Conservation (phyloP, 2,888 invertebrate species). For the Coenonympha arcania region DNA sequence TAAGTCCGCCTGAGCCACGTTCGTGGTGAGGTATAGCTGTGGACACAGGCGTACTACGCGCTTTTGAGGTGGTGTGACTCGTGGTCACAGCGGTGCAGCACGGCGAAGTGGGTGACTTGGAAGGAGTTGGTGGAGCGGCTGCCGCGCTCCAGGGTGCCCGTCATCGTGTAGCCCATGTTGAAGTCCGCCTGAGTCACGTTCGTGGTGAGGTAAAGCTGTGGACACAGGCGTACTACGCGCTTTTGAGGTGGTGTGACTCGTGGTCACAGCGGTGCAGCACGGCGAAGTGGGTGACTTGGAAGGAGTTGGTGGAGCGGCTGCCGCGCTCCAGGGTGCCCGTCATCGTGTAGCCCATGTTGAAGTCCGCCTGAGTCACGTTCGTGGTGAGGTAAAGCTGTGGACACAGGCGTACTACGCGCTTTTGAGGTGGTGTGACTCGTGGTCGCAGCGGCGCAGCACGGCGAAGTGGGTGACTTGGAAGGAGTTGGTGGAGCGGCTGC, state of each 20-base stretch:
- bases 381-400: slow-evolving; percentile 83
- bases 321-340: slow-evolving; percentile 89
- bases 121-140: slow-evolving; percentile 82
- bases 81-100: slow-evolving; percentile 85
- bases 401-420: slow-evolving; percentile 40
- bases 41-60: too few relatives aligned
- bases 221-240: slow-evolving; percentile 39
- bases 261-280: slow-evolving; percentile 87
- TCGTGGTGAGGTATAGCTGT: slow-evolving; percentile 85
- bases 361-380: slow-evolving; percentile 87
- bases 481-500: slow-evolving; percentile 81
- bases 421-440: slow-evolving; percentile 71
- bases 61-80: too few relatives aligned
- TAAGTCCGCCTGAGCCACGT: slow-evolving; percentile 88
- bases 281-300: slow-evolving; percentile 90
- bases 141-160: slow-evolving; percentile 87
- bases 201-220: slow-evolving; percentile 83
- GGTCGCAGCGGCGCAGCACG: slow-evolving; percentile 85
- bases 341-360: slow-evolving; percentile 92
- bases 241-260: slow-evolving; percentile 71
- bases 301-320: slow-evolving; percentile 81
- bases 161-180: slow-evolving; percentile 92
- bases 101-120: slow-evolving; percentile 91
- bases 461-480: slow-evolving; percentile 92
- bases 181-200: slow-evolving; percentile 89